Base-by-base conservation (phyloP, 2,113 vertebrate species). In the Xenotilapia flavipinnis region DNA sequence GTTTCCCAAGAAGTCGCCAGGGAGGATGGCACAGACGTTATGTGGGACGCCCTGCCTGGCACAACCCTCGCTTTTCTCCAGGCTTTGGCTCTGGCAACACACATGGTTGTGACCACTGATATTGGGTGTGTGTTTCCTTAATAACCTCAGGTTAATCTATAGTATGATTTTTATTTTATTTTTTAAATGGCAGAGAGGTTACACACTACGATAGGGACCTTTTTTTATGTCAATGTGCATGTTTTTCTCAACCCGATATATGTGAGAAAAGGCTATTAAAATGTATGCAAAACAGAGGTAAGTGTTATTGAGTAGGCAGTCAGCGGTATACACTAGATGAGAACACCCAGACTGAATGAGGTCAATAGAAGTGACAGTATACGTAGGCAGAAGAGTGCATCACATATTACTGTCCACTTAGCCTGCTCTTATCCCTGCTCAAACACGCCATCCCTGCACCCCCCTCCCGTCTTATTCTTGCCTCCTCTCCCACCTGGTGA, bases 311-410 rank as follows among this genome's bases (percentile, higher is more conserved):
- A 87, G 89, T 86, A 73, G 90, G 87, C 86, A 84, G 91, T 33
- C 14, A 11, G 70, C 53, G 68, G 56, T 79, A 81, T 49, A 62
- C 83, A 73, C 89, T 65, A 84, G 70, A 92, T 87, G 65, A 87
- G 90, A 89, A 81, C 85, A 91, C 90, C 89, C 91, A 91, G 90
- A 93, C 92, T 93, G 91, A 92, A 91, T 90, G 90, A 89, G 91
- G 92, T 91, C 89, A 91, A 92, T 21, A 88, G 82, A 90, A 81
- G 80, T 77, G 88, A 91, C 87, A 45, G 80, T 9, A 60, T 33
- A 87, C 36, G 89, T 89, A 92, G 89, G 90, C 84, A 91, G 90
- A 87, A 75, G 79, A 79, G 89, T 79, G 54, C 86, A 89, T 54
- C 7, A 31, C 90, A 87, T 65, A 92, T 94, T 90, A 92, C 89